Percentiles rank a stretch among this genome's conserved stretches.
These are phyloP conservation scores for Disparrhopalites patrizii DNA, from an alignment of 2,888 invertebrate genomes.

Conservation along the genomic window DNA sequence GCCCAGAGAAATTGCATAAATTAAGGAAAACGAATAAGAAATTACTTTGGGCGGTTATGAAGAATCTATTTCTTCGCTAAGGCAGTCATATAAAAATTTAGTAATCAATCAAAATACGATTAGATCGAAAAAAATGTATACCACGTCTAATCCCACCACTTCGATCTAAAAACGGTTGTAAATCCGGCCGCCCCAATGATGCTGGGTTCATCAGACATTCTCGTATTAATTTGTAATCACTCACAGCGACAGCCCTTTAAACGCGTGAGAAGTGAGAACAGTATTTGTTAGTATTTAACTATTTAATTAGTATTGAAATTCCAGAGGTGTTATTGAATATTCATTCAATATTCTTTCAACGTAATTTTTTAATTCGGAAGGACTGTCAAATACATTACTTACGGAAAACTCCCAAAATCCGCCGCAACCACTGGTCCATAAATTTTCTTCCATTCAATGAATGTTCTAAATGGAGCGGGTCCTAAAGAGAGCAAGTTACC, in stretches of 20 bases:
- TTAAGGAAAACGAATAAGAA: background rate
- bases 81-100: background rate
- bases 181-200: constrained; percentile 38
- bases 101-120: too few relatives aligned
- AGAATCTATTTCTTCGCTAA: too few relatives aligned
- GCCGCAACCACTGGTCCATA: constrained; percentile 41
- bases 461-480: constrained; percentile 28
- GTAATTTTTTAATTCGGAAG: background rate
- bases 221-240: constrained; percentile 38
- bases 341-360: background rate
- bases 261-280: background rate
- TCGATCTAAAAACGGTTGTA: constrained; percentile 37
- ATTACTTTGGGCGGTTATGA: too few relatives aligned
- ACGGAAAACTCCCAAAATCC: constrained; percentile 44
- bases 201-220: constrained; percentile 29
- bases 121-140: too few relatives aligned
- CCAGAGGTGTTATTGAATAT: background rate
- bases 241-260: constrained; percentile 40
- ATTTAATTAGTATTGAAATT: background rate
- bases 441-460: constrained; percentile 32
- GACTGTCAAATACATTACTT: background rate
- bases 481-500: constrained; percentile 39
- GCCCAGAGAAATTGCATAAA: too few relatives aligned
- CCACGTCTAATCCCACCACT: constrained; percentile 41
- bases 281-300: background rate